phyloP scores from a whole-genome alignment of 2,113 vertebrate genomes.

The Euleptes europaea region DNA sequence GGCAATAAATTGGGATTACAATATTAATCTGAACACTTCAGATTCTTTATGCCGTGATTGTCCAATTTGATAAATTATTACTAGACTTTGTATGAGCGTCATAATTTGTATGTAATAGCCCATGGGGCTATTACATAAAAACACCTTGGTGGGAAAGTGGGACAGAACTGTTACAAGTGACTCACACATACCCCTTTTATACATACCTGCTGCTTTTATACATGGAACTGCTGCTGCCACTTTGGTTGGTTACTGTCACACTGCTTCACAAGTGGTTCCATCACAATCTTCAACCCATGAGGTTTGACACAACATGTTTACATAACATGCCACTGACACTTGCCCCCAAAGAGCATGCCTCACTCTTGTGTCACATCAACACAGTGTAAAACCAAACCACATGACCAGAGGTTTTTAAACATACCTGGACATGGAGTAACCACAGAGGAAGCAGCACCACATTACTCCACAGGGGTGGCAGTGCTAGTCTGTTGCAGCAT shows the following conservation, averaged over 20 bases:
- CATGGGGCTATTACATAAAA: too few species aligned
- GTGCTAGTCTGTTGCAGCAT: not conserved
- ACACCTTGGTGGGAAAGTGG: not conserved
- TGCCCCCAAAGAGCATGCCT: not conserved
- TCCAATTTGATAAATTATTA: not conserved
- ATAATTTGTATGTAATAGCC: too few species aligned
- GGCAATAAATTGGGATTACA: not conserved
- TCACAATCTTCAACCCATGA: not conserved
- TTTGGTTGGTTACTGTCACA: not conserved
- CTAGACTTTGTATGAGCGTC: too few species aligned
- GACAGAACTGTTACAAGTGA: not conserved
- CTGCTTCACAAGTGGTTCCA: not conserved
- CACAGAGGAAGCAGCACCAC: not conserved
- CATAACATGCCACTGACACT: not conserved
- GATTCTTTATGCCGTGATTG: not conserved
- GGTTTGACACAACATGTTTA: not conserved
- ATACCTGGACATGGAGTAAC: not conserved
- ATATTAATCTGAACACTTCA: not conserved
- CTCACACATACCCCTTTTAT: not conserved
- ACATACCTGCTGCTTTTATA: not conserved
- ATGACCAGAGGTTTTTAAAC: not conserved
- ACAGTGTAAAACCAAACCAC: not conserved
- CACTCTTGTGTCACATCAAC: not conserved
- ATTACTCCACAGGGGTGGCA: not conserved
- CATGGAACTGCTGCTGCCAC: not conserved